phyloP scores from a whole-genome alignment of 2,797 vertebrate genomes.

The Sardinella longiceps region DNA sequence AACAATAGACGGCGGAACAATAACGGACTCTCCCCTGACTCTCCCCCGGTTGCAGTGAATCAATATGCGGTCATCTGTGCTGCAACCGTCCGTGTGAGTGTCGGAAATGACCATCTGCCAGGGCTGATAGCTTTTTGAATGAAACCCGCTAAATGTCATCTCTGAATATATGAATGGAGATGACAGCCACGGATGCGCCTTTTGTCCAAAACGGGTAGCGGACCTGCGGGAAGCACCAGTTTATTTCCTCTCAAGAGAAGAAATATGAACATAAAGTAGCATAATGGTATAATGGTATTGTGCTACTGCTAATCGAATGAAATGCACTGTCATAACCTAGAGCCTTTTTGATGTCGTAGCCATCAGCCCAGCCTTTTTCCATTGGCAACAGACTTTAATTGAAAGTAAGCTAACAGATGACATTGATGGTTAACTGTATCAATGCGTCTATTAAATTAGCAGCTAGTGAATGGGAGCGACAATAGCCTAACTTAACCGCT shows the following conservation, averaged over 20 bases:
- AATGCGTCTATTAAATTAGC: not conserved
- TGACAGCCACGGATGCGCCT: not conserved
- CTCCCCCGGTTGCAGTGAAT: constrained; percentile 47
- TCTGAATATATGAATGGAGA: constrained; percentile 12
- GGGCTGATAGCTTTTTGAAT: constrained; percentile 37
- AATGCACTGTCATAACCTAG: too few relatives aligned
- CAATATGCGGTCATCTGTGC: constrained; percentile 58
- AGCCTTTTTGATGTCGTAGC: too few relatives aligned
- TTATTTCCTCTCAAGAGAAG: too few relatives aligned
- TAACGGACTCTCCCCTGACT: constrained; percentile 41
- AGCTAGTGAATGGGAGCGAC: not conserved
- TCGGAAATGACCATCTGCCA: constrained; percentile 54
- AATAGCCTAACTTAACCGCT: not conserved
- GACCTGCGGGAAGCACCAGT: too few relatives aligned
- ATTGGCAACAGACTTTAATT: not conserved
- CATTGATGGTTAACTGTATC: not conserved
- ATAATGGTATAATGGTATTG: too few relatives aligned
- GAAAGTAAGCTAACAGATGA: not conserved
- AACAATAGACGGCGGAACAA: constrained; percentile 55
- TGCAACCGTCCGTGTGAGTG: constrained; percentile 45
- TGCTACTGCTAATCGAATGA: too few relatives aligned
- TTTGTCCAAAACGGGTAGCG: too few relatives aligned
- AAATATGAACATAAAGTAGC: too few relatives aligned
- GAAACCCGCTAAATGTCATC: constrained; percentile 28
- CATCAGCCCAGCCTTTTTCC: not conserved